phyloP scores from a whole-genome alignment of 2,888 invertebrate genomes.

The Sarcophaga carnaria region DNA sequence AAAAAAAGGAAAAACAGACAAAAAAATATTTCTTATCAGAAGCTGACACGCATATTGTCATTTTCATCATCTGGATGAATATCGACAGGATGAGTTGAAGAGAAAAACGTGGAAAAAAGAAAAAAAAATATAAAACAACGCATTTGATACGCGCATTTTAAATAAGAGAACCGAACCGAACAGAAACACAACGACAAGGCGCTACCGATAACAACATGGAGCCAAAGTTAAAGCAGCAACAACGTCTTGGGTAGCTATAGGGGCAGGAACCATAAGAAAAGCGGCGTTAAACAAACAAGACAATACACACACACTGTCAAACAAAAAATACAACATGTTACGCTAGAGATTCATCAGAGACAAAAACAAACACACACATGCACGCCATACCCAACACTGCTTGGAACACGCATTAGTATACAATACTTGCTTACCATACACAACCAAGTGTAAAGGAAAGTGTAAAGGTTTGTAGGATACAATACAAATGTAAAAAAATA shows the following conservation, averaged over 20 bases:
- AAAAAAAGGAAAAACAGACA: constrained; percentile 50
- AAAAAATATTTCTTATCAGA: constrained; percentile 70
- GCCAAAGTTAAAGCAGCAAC: background rate
- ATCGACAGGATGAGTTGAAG: too few species aligned
- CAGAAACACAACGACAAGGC: background rate
- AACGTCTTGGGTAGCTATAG: background rate
- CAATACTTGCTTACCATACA: background rate
- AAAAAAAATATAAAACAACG: constrained; percentile 58
- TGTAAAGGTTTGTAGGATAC: background rate
- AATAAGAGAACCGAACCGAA: background rate
- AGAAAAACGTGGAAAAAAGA: background rate
- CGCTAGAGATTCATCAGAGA: constrained; percentile 43
- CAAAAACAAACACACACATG: background rate
- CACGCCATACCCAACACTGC: background rate
- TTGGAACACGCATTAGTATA: background rate
- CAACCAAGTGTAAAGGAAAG: background rate
- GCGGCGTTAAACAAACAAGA: constrained; percentile 31
- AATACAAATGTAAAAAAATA: background rate
- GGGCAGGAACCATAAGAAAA: constrained; percentile 23
- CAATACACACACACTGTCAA: constrained; percentile 19
- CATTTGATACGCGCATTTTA: constrained; percentile 48
- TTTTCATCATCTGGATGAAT: constrained; percentile 32
- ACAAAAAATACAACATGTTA: constrained; percentile 46
- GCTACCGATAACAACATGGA: background rate
- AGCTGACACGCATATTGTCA: constrained; percentile 73